These are phyloP conservation scores for Tachyglossus aculeatus DNA, from an alignment of 2,797 vertebrate species.

Conservation along the genomic window DNA sequence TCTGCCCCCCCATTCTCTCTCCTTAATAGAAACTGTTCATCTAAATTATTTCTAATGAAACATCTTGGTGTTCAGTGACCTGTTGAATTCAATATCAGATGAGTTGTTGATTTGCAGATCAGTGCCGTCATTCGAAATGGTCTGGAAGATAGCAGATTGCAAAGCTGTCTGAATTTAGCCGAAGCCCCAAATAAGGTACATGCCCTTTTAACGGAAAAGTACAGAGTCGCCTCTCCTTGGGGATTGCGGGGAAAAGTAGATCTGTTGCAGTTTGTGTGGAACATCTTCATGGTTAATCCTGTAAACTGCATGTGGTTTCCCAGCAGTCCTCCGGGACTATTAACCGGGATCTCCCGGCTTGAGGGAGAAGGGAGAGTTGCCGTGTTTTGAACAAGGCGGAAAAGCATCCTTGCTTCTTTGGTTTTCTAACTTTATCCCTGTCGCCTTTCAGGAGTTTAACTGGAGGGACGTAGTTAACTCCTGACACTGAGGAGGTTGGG, in stretches of 20 bases:
- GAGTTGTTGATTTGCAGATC: constrained; percentile 4
- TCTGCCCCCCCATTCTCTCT: not conserved
- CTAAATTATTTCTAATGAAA: constrained; percentile 10
- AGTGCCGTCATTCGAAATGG: constrained; percentile 20
- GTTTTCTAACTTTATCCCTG: too few species aligned
- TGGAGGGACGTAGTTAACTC: too few species aligned
- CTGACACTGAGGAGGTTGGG: too few species aligned
- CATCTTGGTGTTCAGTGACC: constrained; percentile 1
- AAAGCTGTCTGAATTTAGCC: not conserved
- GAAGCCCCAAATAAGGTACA: not conserved
- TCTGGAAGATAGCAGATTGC: not conserved
- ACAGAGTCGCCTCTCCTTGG: constrained; percentile 1
- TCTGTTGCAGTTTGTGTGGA: constrained; percentile 18
- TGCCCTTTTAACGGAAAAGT: not conserved
- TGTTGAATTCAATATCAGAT: constrained; percentile 12
- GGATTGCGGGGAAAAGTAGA: not conserved
- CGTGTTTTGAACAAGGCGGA: too few species aligned
- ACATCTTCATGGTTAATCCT: not conserved
- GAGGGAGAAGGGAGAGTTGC: not conserved
- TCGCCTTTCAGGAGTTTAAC: too few species aligned
- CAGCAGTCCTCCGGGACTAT: not conserved
- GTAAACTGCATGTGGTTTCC: not conserved
- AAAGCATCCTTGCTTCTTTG: too few species aligned
- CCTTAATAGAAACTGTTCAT: not conserved
- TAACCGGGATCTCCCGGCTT: not conserved